phyloP scores from a whole-genome alignment of 2,797 vertebrate genomes.

The Malurus splendens region DNA sequence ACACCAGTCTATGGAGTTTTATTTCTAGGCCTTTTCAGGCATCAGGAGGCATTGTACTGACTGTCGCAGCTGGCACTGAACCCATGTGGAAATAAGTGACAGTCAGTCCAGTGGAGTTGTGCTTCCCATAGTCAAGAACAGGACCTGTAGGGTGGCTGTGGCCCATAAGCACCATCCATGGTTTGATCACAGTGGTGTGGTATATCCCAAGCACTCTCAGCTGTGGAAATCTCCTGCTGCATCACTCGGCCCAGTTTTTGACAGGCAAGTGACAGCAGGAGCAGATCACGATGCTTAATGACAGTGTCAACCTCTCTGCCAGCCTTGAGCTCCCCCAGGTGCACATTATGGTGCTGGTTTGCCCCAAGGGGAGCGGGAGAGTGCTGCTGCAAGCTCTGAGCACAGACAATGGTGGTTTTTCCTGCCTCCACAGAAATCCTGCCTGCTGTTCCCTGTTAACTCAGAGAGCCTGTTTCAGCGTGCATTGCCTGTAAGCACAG shows the following conservation, averaged over 20 bases:
- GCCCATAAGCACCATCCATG: fast-evolving
- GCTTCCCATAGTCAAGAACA: fast-evolving
- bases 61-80: background rate
- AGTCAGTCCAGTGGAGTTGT: fast-evolving
- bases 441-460: background rate
- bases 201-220: fast-evolving
- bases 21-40: too few relatives aligned
- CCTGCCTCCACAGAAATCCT: background rate
- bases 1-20: too few relatives aligned
- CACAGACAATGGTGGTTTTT: fast-evolving
- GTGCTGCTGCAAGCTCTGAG: background rate
- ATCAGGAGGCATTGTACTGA: background rate
- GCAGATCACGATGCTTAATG: fast-evolving
- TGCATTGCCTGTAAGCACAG: background rate
- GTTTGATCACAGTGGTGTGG: fast-evolving
- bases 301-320: background rate
- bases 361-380: background rate
- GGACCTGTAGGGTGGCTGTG: fast-evolving
- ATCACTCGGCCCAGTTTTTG: fast-evolving
- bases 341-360: fast-evolving
- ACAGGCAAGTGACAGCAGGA: background rate
- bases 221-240: fast-evolving
- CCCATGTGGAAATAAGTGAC: background rate
- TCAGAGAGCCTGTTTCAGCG: fast-evolving
- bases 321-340: fast-evolving